These are phyloP conservation scores for Tragelaphus strepsiceros DNA, from an alignment of 2,113 vertebrate genomes.

Conservation along the genomic window DNA sequence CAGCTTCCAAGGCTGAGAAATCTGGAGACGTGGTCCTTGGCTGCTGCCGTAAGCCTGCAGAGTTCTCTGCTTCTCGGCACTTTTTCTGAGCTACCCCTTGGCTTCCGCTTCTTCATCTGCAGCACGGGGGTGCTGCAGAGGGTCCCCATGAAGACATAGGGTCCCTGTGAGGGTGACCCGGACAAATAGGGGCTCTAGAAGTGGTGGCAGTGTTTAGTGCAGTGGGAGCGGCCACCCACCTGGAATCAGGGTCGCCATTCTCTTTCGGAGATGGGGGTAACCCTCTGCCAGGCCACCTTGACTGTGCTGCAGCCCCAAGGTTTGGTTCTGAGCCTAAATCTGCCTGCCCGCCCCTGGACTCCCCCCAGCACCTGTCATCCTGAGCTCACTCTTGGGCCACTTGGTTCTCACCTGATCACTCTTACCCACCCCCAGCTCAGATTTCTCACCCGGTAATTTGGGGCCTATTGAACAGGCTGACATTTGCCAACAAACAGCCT, in stretches of 20 bases:
- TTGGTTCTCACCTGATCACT: neutral
- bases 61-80: neutral
- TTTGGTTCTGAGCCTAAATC: neutral
- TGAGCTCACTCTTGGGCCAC: neutral
- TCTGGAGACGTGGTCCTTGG: accelerated
- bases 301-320: neutral
- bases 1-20: neutral
- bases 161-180: accelerated
- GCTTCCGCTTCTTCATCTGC: neutral
- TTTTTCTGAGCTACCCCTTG: accelerated
- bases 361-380: neutral
- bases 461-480: neutral
- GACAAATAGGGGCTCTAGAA: accelerated
- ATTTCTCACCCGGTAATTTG: neutral
- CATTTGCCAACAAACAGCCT: neutral
- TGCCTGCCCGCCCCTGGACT: neutral
- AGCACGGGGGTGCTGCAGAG: neutral
- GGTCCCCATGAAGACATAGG: neutral
- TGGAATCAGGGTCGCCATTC: neutral
- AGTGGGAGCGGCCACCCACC: neutral
- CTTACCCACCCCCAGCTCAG: neutral
- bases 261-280: neutral
- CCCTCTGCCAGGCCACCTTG: accelerated
- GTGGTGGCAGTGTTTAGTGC: accelerated
- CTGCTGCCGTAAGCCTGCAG: accelerated